These are phyloP conservation scores for Pyxicephalus adspersus DNA, from an alignment of 2,113 vertebrate species.

Conservation along the genomic window DNA sequence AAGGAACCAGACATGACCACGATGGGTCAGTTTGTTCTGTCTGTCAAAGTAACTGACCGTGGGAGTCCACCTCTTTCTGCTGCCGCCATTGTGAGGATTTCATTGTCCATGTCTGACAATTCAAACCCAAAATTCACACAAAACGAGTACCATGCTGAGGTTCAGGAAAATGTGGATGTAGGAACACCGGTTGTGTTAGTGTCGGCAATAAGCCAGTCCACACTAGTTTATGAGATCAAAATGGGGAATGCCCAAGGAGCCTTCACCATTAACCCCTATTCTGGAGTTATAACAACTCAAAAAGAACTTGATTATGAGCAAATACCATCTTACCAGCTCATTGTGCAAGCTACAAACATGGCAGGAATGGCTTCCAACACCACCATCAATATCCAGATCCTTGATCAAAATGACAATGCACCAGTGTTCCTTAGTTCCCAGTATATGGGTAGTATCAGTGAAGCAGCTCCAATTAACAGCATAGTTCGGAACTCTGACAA, in stretches of 20 bases:
- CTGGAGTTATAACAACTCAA: slow-evolving; percentile 89
- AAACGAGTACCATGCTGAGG: slow-evolving; percentile 88
- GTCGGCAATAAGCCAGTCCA: slow-evolving; percentile 90
- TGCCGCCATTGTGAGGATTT: slow-evolving; percentile 86
- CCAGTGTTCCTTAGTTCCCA: slow-evolving; percentile 88
- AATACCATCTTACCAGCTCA: slow-evolving; percentile 78
- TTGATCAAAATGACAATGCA: slow-evolving; percentile 93
- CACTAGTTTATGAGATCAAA: slow-evolving; percentile 88
- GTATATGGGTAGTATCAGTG: slow-evolving; percentile 88
- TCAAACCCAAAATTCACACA: slow-evolving; percentile 89
- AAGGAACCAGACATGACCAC: slow-evolving; percentile 87
- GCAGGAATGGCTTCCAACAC: slow-evolving; percentile 91
- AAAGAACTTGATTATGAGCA: slow-evolving; percentile 85
- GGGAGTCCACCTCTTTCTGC: slow-evolving; percentile 87
- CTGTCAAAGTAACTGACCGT: slow-evolving; percentile 86
- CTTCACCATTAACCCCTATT: slow-evolving; percentile 93
- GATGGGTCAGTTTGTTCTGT: slow-evolving; percentile 90
- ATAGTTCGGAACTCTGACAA: slow-evolving; percentile 80
- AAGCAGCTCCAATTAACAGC: slow-evolving; percentile 89
- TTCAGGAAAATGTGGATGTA: slow-evolving; percentile 85
- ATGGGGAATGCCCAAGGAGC: slow-evolving; percentile 79
- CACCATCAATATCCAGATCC: slow-evolving; percentile 83
- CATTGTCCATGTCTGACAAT: slow-evolving; percentile 91
- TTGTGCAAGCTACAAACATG: slow-evolving; percentile 92
- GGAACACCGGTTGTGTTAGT: slow-evolving; percentile 88